These are phyloP conservation scores for Magallana ariakensis DNA, from an alignment of 1,140 invertebrate species.

Conservation along the genomic window DNA sequence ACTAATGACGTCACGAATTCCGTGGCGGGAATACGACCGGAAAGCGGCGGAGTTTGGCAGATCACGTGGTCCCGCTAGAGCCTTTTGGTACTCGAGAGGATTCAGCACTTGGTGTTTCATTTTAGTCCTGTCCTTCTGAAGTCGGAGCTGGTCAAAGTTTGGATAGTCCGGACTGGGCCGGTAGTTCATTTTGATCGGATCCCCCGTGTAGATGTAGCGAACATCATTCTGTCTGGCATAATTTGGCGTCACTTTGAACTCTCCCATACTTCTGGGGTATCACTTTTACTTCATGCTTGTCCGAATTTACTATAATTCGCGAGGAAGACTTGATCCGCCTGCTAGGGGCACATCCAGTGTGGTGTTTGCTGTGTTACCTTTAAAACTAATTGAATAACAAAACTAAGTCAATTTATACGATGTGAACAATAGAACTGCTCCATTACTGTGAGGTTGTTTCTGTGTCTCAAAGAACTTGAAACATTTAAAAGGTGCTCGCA, in stretches of 20 bases:
- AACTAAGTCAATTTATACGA: background rate
- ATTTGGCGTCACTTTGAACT: conserved; percentile 57
- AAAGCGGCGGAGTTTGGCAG: conserved; percentile 50
- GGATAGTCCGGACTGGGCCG: conserved; percentile 54
- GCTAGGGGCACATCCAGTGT: background rate
- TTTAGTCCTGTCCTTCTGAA: conserved; percentile 47
- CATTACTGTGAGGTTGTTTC: background rate
- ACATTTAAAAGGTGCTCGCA: background rate
- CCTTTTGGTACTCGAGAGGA: background rate
- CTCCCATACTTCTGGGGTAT: conserved; percentile 40
- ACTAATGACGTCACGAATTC: conserved; percentile 37
- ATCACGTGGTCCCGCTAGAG: background rate
- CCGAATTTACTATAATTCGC: background rate
- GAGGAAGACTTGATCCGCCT: background rate
- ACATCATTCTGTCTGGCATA: conserved; percentile 55
- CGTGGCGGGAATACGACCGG: conserved; percentile 36
- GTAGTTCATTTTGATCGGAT: conserved; percentile 48
- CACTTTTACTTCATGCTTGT: background rate
- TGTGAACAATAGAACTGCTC: background rate
- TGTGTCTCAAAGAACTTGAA: background rate
- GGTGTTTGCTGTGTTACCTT: background rate
- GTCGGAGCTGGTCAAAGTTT: conserved; percentile 55
- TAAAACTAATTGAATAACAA: background rate
- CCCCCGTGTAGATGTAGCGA: conserved; percentile 55
- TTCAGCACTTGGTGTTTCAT: conserved; percentile 50